Evolutionary conservation across 2,888 invertebrate genomes (phyloP), one percentile per base, ranked within the genome.

Genomic region (Exephanes ischioxanthus): DNA sequence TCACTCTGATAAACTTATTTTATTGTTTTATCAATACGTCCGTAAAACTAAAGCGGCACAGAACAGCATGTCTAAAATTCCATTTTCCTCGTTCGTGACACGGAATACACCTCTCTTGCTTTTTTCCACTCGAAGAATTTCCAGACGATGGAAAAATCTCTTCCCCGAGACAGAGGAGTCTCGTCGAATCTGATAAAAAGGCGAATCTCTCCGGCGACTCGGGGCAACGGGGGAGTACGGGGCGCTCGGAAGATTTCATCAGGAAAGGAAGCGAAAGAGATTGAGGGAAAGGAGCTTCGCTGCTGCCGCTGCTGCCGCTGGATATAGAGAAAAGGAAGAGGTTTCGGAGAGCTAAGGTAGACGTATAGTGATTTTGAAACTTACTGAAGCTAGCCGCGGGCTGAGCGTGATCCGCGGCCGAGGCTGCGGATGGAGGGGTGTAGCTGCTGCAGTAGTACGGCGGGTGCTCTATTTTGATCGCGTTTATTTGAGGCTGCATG

Each of bases 381-480:
- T 94, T 90, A 94, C 94, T 94, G 93, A 94, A 94, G 92, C 92
- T 94, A 90, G 94, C 93, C 90, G 93, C 92, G 89, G 94, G 93
- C 91, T 94, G 94, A 91, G 93, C 91, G 89, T 94, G 94, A 91
- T 94, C 94, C 90, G 94, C 93, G 88, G 95, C 94, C 87, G 95
- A 94, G 87, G 95, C 95, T 88, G 95, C 95, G 88, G 95, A 96
- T 90, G 96, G 96, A 90, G 97, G 95, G 91, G 97, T 96, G 94
- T 97, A 97, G 94, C 96, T 97, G 94, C 96, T 97, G 95, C 97
- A 97, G 94, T 97, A 97, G 94, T 97, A 97, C 90, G 96, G 95
- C 89, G 97, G 96, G 94, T 97, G 97, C 95, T 98, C 97, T 94
- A 97, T 95, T 95, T 97, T 97, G 93, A 97, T 97, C 91, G 96